phyloP scores from a whole-genome alignment of 1,140 invertebrate genomes.

The Agrilus planipennis region DNA sequence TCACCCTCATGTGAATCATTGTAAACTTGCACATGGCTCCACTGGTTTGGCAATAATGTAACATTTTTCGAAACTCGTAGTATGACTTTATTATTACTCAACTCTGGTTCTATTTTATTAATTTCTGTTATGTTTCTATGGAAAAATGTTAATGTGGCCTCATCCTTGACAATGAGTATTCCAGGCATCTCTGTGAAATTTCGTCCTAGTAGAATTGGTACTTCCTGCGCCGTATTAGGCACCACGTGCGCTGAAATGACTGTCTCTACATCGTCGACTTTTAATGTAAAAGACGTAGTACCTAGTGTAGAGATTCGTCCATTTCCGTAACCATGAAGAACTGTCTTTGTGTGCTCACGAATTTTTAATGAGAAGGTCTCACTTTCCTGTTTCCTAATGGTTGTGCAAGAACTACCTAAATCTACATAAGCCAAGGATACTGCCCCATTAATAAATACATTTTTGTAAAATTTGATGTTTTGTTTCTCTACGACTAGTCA shows the following conservation, averaged over 20 bases:
- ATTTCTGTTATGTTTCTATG: background rate
- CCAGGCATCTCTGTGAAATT: conserved; percentile 1
- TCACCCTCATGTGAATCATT: background rate
- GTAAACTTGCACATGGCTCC: no score
- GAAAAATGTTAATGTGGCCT: background rate
- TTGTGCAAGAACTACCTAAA: no score
- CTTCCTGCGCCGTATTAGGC: conserved; percentile 1
- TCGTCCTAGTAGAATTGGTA: conserved; percentile 2
- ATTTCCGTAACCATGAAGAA: no score
- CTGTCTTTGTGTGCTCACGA: no score
- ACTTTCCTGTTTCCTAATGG: no score
- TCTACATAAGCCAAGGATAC: no score
- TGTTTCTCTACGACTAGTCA: no score
- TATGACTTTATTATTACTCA: background rate
- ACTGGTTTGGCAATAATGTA: background rate
- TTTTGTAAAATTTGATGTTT: no score
- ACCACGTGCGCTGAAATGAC: background rate
- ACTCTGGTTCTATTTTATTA: background rate
- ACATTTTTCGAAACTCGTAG: background rate
- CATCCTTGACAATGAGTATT: background rate
- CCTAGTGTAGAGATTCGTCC: no score
- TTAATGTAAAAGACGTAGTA: no score
- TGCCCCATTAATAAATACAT: no score
- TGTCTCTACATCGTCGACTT: background rate
- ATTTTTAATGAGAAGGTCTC: no score